Evolutionary conservation across 2,888 invertebrate species (phyloP), one percentile per base, ranked within the genome.

Genomic region (Allacma fusca): DNA sequence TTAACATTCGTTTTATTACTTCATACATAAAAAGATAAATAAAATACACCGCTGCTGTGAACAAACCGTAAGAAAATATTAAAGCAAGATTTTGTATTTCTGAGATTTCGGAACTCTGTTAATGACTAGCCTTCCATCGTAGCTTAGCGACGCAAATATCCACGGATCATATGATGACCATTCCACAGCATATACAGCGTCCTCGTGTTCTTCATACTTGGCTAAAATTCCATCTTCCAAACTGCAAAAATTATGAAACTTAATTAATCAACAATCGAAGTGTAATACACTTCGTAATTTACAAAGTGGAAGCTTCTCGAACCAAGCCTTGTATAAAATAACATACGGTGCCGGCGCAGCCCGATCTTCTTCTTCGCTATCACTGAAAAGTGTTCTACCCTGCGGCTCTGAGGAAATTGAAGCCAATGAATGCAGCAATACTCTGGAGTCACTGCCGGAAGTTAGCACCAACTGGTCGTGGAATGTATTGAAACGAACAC

Each of bases 151-250:
- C n/a, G 98, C 98, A 89, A 98, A 98, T 78, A 96, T 93, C 98
- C 98, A 99, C 19, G 98, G 97, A 88, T 99, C 98, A 28, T 95
- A 95, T 26, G 94, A 92, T 80, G 97, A 97, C 98, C 98, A 99
- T 87, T 97, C 97, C 0, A 94, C 95, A 85, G 94, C 94, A 88
- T 98, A 99, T 21, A 99, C 98, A 7, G 96, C 96, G 87, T 99
- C 98, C 86, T 98, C 98, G 86, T 99, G 98, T 84, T 97, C 96
- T 86, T 98, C 97, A 86, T 96, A 97, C 78, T 93, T 94, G 75
- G 94, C 93, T 4, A 98, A 89, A 0, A 97, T 91, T 0, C 96
- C 96, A 88, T 98, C 98, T 81, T 92, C 91, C 29, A 92, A 86
- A 76, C 92, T 92, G 59, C 13, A 74, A 26, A 57, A 40, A 68